phyloP scores from a whole-genome alignment of 2,797 vertebrate genomes.

The Tauraco hartlaubi region DNA sequence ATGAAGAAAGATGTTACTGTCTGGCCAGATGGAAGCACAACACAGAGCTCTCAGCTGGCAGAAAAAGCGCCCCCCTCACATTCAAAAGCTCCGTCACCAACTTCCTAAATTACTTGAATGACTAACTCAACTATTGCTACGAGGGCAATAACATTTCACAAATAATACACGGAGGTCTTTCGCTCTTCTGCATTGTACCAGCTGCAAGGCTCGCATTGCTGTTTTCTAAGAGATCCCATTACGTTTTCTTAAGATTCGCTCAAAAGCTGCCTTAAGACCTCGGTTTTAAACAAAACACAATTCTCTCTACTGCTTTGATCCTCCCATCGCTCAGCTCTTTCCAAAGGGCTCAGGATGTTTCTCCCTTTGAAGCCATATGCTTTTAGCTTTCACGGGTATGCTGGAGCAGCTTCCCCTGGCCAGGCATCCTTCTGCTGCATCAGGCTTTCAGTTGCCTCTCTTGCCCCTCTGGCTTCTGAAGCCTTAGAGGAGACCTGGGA shows the following conservation, averaged over 20 bases:
- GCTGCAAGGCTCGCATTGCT: background rate
- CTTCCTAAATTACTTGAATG: background rate
- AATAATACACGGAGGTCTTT: background rate
- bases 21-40: background rate
- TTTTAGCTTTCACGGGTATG: background rate
- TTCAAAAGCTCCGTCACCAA: background rate
- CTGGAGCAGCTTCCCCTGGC: background rate
- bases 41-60: background rate
- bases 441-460: background rate
- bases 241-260: background rate
- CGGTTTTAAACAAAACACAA: constrained; percentile 8
- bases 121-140: background rate
- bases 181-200: background rate
- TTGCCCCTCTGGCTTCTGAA: background rate
- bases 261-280: constrained; percentile 21
- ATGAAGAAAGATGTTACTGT: background rate
- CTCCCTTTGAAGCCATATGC: background rate
- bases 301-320: constrained; percentile 42
- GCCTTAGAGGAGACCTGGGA: background rate
- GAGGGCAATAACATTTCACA: background rate
- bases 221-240: constrained; percentile 9
- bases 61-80: background rate
- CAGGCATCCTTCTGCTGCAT: background rate
- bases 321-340: background rate
- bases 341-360: background rate